A percentile compares a stretch with the other conserved stretches of the same genome.
Conservation (phyloP, 2,888 invertebrate genomes). For the Hirtodrosophila histrioides region DNA sequence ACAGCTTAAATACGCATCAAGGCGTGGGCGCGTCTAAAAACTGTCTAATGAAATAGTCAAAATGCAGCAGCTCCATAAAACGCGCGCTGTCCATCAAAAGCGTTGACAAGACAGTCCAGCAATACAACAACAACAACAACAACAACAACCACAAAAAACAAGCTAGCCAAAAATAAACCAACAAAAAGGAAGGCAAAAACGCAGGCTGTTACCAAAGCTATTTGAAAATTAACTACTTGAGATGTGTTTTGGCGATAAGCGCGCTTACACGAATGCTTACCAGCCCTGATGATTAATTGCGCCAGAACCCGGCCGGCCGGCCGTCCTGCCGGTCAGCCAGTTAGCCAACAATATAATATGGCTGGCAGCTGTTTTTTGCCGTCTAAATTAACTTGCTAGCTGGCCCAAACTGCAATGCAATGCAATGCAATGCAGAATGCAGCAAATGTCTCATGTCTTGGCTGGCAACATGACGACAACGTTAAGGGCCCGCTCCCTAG, state of each 20-base stretch:
- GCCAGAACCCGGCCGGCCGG: conserved; percentile 28
- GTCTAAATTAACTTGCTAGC: conserved; percentile 81
- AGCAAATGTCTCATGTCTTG: conserved; percentile 67
- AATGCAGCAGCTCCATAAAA: conserved; percentile 40
- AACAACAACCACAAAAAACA: conserved; percentile 9
- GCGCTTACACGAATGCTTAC: conserved; percentile 77
- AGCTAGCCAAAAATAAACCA: conserved; percentile 12
- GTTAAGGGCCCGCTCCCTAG: conserved; percentile 58
- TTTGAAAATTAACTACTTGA: conserved; percentile 76
- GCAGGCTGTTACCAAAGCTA: conserved; percentile 70
- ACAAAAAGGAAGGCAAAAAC: conserved; percentile 30
- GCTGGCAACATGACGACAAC: conserved; percentile 73
- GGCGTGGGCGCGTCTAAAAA: conserved; percentile 47
- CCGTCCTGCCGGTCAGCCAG: conserved; percentile 14
- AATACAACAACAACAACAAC: background rate
- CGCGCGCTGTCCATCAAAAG: conserved; percentile 65
- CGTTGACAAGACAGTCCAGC: conserved; percentile 52
- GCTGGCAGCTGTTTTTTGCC: conserved; percentile 69
- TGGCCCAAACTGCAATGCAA: conserved; percentile 41
- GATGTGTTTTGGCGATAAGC: conserved; percentile 76
- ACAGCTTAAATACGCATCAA: conserved; percentile 28
- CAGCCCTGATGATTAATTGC: conserved; percentile 75
- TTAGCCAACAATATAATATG: conserved; percentile 50
- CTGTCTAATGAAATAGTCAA: conserved; percentile 63
- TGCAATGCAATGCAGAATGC: conserved; percentile 52